Base-by-base conservation (phyloP, 2,113 vertebrate genomes). In the Porphyrio hochstetteri region DNA sequence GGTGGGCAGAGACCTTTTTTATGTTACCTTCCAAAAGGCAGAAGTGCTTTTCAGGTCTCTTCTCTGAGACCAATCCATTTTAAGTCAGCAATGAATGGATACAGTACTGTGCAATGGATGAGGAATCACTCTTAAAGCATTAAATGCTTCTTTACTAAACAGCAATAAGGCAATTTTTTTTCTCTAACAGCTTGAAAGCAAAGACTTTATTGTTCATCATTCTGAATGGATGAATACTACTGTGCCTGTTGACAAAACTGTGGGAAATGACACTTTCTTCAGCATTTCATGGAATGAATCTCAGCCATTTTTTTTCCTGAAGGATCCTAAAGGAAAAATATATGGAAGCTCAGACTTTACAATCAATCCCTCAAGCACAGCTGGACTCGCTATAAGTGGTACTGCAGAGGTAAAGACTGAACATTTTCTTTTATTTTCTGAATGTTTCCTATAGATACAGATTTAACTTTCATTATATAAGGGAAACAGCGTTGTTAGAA, bases 261-360 rank as follows among this genome's bases (percentile, higher is more conserved):
- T 98, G 81, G 98, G 98, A 90, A 98, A 97, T n/a, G 91, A 97
- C 21, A 98, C 98, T 13, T 97, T 94, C 82, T 98, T 98, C 91
- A 86, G 95, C 55, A 56, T 98, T 27, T 95, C 94, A 11, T 98
- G 97, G 97, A 25, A 9, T 59, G 10, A 12, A 1, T 23, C 27
- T 21, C 63, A 68, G 29, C 95, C 95, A 57, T 36, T 59, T 44
- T 95, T 98, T 74, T 64, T 90, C 48, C 82, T 98, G 44, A 79
- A 36, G 63, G 94, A 97, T 70, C 97, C 98, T 36, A 97, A 88
- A 90, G 97, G 98, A 82, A 96, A 77, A 69, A 77, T 55, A 50
- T 98, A 98, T 42, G 4, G 33, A 50, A 78, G 64, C 2, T 52
- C 24, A 57, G 36, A 96, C 52, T 98, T 98, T 56, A 63, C 20